Evolutionary conservation across 2,113 vertebrate species (phyloP).

Genomic region (Gorsachius goisagi): DNA sequence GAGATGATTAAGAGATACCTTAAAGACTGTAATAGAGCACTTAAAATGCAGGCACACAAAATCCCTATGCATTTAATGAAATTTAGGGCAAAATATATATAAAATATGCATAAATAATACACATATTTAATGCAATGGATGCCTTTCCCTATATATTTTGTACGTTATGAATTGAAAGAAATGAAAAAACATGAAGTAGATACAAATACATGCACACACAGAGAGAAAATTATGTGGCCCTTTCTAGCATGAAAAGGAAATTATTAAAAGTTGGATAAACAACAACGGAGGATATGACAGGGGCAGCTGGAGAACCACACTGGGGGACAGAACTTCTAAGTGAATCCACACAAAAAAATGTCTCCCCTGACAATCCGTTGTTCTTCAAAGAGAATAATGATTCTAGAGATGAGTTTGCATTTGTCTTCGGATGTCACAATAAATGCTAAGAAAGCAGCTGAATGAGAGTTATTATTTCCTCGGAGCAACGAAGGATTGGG

Average conservation of each 20-base stretch:
- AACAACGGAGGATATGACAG: conserved; percentile 53
- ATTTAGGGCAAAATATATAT: neutral
- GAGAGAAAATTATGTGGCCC: conserved; percentile 54
- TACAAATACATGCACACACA: conserved; percentile 60
- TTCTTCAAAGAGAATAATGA: conserved; percentile 72
- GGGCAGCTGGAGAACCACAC: conserved; percentile 65
- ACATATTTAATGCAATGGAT: neutral
- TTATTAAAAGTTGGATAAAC: conserved; percentile 65
- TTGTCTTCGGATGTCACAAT: conserved; percentile 59
- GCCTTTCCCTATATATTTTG: conserved; percentile 10
- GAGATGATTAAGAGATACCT: neutral
- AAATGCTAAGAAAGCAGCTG: conserved; percentile 62
- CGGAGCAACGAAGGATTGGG: conserved; percentile 25
- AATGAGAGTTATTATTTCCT: conserved; percentile 62
- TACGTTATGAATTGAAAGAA: neutral
- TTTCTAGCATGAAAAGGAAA: conserved; percentile 63
- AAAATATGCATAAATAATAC: neutral
- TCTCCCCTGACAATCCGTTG: conserved; percentile 64
- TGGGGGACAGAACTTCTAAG: conserved; percentile 67
- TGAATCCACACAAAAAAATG: conserved; percentile 60
- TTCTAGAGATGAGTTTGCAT: conserved; percentile 66
- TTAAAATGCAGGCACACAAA: neutral
- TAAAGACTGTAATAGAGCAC: neutral
- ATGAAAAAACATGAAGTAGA: conserved; percentile 32
- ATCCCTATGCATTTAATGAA: neutral